A percentile compares a stretch with the other conserved stretches of the same genome.
phyloP scores from a whole-genome alignment of 2,888 invertebrate genomes.

The Sinhomidia bicolor region DNA sequence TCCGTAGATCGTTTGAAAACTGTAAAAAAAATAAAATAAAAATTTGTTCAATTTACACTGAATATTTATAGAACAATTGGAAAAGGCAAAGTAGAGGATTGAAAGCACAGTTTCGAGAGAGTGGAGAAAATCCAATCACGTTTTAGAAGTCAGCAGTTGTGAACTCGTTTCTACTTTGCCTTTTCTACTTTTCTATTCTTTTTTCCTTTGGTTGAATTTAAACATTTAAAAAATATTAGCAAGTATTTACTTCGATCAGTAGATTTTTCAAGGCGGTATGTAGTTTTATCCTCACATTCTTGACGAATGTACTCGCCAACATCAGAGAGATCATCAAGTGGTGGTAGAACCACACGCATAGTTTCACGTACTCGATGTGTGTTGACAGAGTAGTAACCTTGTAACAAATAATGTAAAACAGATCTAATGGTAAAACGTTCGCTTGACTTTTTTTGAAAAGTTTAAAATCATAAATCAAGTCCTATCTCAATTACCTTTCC shows the following conservation, averaged over 20 bases:
- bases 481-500: constrained; percentile 85
- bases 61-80: too few species aligned
- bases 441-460: too few species aligned
- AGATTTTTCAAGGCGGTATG: constrained; percentile 88
- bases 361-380: constrained; percentile 87
- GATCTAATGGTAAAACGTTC: neutral
- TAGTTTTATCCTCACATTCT: constrained; percentile 87
- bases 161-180: too few species aligned
- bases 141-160: too few species aligned
- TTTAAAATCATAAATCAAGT: neutral
- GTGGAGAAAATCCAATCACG: too few species aligned
- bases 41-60: neutral
- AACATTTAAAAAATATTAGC: too few species aligned
- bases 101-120: too few species aligned
- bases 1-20: constrained; percentile 85
- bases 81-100: too few species aligned
- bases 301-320: constrained; percentile 88
- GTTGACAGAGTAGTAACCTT: constrained; percentile 90
- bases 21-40: constrained; percentile 80
- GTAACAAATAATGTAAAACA: neutral
- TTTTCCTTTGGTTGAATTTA: too few species aligned
- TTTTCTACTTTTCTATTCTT: too few species aligned
- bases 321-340: constrained; percentile 83
- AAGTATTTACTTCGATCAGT: constrained; percentile 86
- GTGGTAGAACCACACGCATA: constrained; percentile 89